Conservation (phyloP, 2,888 invertebrate species). For the Pammene aurita region DNA sequence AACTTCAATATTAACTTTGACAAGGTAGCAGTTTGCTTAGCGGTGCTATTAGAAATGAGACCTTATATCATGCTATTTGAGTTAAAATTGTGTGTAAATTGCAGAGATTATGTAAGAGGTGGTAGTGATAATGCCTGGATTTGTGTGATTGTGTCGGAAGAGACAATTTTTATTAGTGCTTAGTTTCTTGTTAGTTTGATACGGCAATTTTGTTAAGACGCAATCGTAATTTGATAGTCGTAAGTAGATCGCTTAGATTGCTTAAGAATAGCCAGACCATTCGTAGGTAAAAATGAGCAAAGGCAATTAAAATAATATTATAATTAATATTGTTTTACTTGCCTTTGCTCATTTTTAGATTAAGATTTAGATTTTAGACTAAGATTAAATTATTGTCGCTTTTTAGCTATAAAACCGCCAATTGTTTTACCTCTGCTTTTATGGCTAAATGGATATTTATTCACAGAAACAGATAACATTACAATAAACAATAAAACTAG, state of each 20-base stretch:
- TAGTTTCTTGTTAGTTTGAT: conserved; percentile 36
- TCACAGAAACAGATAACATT: too few species aligned
- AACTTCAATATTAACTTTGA: background rate
- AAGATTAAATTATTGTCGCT: too few species aligned
- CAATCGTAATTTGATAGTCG: conserved; percentile 6
- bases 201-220: conserved; percentile 26
- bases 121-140: conserved; percentile 52
- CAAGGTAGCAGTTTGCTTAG: background rate
- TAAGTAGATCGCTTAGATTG: background rate
- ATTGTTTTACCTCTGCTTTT: too few species aligned
- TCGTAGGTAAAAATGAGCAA: too few species aligned
- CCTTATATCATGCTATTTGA: background rate
- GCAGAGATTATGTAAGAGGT: conserved; percentile 55
- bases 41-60: background rate
- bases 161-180: conserved; percentile 51
- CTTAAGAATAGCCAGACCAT: background rate
- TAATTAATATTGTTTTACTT: too few species aligned
- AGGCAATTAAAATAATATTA: too few species aligned
- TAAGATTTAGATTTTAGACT: too few species aligned
- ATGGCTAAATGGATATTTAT: too few species aligned
- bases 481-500: too few species aligned
- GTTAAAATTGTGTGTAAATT: background rate
- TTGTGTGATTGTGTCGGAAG: conserved; percentile 62
- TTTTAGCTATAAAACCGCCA: too few species aligned
- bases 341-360: too few species aligned